Conservation (phyloP, 1,140 invertebrate genomes). For the Drosophila pseudoananassae region DNA sequence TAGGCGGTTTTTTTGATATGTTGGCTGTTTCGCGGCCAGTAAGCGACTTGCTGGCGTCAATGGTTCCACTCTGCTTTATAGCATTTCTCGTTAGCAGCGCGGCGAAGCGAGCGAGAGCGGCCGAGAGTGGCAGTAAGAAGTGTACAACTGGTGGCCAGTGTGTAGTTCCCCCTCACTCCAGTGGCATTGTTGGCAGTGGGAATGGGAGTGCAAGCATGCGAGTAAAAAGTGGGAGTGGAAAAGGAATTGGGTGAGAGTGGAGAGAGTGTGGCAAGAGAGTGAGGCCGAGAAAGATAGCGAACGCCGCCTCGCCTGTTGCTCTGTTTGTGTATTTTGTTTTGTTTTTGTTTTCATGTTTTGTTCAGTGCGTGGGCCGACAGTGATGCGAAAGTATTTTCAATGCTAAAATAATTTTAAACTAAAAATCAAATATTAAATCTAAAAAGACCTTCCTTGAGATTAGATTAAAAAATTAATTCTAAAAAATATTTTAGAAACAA, state of each 20-base stretch:
- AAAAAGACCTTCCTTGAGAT: too few species aligned
- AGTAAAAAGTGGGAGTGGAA: background rate
- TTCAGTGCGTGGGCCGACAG: conserved; percentile 7
- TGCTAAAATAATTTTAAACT: background rate
- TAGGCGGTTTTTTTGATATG: conserved; percentile 15
- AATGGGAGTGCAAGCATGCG: background rate
- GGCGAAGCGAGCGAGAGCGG: conserved; percentile 20
- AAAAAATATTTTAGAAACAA: too few species aligned
- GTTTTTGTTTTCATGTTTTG: conserved; percentile 1
- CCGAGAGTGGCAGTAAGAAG: background rate
- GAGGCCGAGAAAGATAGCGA: background rate
- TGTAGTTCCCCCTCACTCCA: too few species aligned
- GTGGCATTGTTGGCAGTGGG: conserved; percentile 8
- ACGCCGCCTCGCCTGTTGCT: conserved; percentile 1
- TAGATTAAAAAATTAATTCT: too few species aligned
- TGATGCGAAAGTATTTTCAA: background rate
- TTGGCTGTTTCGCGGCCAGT: conserved; percentile 69
- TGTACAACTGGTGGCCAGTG: too few species aligned
- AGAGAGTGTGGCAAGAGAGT: background rate
- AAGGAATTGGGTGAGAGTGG: background rate
- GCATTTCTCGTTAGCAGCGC: conserved; percentile 19
- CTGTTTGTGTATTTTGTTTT: conserved; percentile 1
- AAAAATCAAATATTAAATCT: background rate
- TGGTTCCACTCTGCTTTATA: conserved; percentile 63
- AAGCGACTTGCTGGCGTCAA: conserved; percentile 59